Percentiles rank a stretch among this genome's conserved stretches.
These are phyloP conservation scores for Synergus laeviventris DNA, from an alignment of 2,888 invertebrate genomes.

Conservation along the genomic window DNA sequence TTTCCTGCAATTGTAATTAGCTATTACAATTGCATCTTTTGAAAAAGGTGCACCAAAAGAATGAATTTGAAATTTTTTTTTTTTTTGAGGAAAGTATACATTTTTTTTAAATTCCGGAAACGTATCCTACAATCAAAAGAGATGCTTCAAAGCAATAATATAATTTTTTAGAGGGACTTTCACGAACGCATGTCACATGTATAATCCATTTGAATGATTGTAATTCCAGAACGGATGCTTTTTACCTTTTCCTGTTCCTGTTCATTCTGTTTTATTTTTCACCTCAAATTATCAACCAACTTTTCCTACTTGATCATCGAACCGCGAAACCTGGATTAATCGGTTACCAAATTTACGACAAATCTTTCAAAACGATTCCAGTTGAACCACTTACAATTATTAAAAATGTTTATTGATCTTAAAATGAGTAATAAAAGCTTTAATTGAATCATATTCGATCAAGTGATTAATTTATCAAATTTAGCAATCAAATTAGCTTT, in stretches of 20 bases:
- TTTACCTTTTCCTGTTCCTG: conserved; percentile 17
- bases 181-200: not conserved
- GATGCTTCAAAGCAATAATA: conserved; percentile 1
- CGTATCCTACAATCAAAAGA: not conserved
- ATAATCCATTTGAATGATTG: conserved; percentile 20
- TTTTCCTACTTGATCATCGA: conserved; percentile 14
- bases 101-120: not conserved
- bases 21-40: not conserved
- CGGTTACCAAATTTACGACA: not conserved
- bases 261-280: not conserved
- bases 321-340: not conserved
- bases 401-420: not conserved
- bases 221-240: conserved; percentile 21
- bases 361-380: not conserved
- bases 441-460: not conserved
- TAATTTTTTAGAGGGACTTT: conserved; percentile 10
- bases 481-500: not conserved
- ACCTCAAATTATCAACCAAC: not conserved
- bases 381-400: not conserved
- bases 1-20: not conserved
- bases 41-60: not conserved
- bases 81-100: not conserved
- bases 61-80: no score
- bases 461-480: not conserved
- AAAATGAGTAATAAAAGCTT: not conserved